Conservation (phyloP, 2,113 vertebrate species). For the Hepsetus odoe region DNA sequence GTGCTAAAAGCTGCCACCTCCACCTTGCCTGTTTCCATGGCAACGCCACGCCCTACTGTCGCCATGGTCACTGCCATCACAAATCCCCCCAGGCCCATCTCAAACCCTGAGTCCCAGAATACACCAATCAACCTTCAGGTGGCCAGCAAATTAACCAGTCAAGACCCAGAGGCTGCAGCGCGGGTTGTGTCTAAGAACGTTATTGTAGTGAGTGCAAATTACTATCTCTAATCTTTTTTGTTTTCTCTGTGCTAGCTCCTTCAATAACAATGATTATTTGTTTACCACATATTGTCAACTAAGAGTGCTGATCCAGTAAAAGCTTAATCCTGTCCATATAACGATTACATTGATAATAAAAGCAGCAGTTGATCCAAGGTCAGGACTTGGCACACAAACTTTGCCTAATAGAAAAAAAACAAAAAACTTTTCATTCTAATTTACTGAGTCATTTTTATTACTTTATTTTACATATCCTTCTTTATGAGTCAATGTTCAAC, state of each 20-base stretch:
- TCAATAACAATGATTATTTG: not conserved
- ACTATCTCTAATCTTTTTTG: not conserved
- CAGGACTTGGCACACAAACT: no score
- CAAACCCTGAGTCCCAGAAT: conserved; percentile 87
- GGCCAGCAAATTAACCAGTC: conserved; percentile 89
- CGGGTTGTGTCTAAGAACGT: conserved; percentile 94
- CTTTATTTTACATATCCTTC: not conserved
- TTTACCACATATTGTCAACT: not conserved
- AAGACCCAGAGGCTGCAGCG: conserved; percentile 85
- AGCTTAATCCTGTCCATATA: not conserved
- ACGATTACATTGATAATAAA: not conserved
- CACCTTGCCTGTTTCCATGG: conserved; percentile 86
- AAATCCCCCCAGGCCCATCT: conserved; percentile 84
- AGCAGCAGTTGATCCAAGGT: not conserved
- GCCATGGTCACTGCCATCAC: conserved; percentile 97
- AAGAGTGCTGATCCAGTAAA: not conserved
- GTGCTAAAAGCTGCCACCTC: conserved; percentile 96
- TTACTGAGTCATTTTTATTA: not conserved
- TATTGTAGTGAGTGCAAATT: conserved; percentile 86
- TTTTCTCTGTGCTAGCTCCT: not conserved
- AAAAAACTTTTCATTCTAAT: not conserved
- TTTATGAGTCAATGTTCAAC: conserved; percentile 9
- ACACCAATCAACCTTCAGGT: conserved; percentile 96
- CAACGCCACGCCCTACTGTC: conserved; percentile 91
- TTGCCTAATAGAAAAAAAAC: no score